phyloP scores from a whole-genome alignment of 2,113 vertebrate genomes.

The Mystacornis crossleyi region DNA sequence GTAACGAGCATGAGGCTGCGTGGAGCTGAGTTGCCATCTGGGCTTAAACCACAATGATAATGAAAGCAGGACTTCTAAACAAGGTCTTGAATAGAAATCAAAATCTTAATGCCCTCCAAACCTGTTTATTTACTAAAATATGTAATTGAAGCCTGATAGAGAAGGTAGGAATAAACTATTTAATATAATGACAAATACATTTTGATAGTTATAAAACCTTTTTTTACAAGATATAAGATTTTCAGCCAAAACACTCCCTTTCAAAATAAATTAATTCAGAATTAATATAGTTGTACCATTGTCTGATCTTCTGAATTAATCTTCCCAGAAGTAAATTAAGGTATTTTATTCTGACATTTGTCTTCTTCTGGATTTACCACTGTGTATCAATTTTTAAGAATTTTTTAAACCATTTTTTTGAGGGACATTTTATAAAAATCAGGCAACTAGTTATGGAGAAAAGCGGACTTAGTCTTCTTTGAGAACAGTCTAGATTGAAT shows the following conservation, averaged over 20 bases:
- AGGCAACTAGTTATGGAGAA: neutral
- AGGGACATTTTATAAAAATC: neutral
- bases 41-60: rapidly evolving
- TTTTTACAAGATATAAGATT: neutral
- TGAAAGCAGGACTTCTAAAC: neutral
- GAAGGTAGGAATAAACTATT: neutral
- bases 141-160: neutral
- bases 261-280: neutral
- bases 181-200: neutral
- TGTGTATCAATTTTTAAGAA: neutral
- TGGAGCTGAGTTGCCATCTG: neutral
- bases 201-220: neutral
- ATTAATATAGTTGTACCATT: neutral
- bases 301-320: neutral
- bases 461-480: neutral
- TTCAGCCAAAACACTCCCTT: neutral
- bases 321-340: neutral
- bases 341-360: neutral
- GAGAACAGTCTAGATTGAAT: neutral
- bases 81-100: neutral
- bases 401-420: neutral
- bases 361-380: neutral
- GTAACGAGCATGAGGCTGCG: rapidly evolving
- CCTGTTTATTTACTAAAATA: neutral
- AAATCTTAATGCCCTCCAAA: neutral